Evolutionary conservation across 2,888 invertebrate genomes (phyloP), one percentile per base, ranked within the genome.

Genomic region (Drosophila vallismaia): DNA sequence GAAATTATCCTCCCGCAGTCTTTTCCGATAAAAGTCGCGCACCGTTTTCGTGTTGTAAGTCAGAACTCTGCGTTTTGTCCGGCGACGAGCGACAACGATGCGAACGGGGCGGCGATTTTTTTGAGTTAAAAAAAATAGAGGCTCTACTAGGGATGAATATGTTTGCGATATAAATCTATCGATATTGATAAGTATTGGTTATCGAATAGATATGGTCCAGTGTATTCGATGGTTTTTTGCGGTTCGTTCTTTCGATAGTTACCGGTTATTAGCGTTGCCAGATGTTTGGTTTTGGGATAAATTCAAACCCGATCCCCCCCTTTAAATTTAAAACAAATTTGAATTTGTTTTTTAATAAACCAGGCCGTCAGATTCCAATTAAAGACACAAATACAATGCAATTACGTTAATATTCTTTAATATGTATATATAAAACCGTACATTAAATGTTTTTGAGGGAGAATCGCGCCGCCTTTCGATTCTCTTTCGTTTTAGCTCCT

Each of bases 401-500:
- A 5, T 44, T 36, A 31, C 24, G 36, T 66, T 40, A 14, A 8
- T 31, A 53, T 53, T 56, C 54, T 52, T 62, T 62, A 76, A 58
- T 66, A 63, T 69, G 44, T 44, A 63, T 57, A 66, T 76, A 77
- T 71, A 77, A 74, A 78, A 77, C 74, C 73, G 71, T 75, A 70
- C 53, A 64, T 51, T 70, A 53, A 69, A 71, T 70, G 56, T 64
- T 67, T 64, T 64, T 56, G 28, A 9, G 49, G 48, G 28, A 59
- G 54, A 50, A 68, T 68, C 59, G 50, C 53, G 69, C 38, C 44
- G 68, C 40, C 31, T 60, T 38, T 62, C 26, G 26, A 44, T 68
- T 44, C 52, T 62, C 36, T 72, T 55, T 64, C 19, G 44, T 38
- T 53, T 58, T 29, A 19, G 51, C 38, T 14, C 44, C 31, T 62